Base-by-base conservation (phyloP, 2,797 vertebrate genomes). In the Pteropus rufus region DNA sequence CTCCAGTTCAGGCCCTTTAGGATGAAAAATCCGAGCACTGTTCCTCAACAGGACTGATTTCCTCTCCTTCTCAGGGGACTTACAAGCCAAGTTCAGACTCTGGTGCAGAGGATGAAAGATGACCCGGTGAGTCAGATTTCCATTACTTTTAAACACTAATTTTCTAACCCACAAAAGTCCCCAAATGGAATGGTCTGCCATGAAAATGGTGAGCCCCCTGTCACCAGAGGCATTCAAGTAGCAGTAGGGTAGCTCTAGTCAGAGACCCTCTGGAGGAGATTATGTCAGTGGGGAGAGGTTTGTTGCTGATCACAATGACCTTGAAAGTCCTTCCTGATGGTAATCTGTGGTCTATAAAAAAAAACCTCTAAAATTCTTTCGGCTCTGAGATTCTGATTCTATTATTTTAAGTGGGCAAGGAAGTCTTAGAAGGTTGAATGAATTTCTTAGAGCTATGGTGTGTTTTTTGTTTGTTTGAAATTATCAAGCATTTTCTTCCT, bases 61-160 rank as follows among this genome's bases (percentile, higher is more conserved):
- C 36, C 54, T 85, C 85, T 89, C 82, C 31, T 97, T 96, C 97
- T 31, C 98, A 99, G 99, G 73, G 98, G 99, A 21, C 98, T 99
- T 97, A 96, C 97, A 24, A 64, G 9, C 3, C 99, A 99, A 98
- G 99, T 98, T 65, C 98, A 96, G 65, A 80, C 92, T 72, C 98
- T 99, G 0, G 97, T 99, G 94, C 98, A 98, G 75, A 99, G 98
- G 97, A 99, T 99, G 99, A 99, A 99, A 98, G 97, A 49, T 3
- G 99, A 99, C 92, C 3, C n/a, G 34, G 99, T 99, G 98, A 97
- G 98, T 98, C 93, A 12, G 34, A 77, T 26, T 62, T 41, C 11
- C 15, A 34, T n/a, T 84, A 84, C 62, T 91, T 76, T 60, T 93
- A 80, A 87, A 82, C 16, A 52, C n/a, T 23, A 19, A 52, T 29